Evolutionary conservation across 2,888 invertebrate species (phyloP).

Genomic region (Drosophila anomalata): DNA sequence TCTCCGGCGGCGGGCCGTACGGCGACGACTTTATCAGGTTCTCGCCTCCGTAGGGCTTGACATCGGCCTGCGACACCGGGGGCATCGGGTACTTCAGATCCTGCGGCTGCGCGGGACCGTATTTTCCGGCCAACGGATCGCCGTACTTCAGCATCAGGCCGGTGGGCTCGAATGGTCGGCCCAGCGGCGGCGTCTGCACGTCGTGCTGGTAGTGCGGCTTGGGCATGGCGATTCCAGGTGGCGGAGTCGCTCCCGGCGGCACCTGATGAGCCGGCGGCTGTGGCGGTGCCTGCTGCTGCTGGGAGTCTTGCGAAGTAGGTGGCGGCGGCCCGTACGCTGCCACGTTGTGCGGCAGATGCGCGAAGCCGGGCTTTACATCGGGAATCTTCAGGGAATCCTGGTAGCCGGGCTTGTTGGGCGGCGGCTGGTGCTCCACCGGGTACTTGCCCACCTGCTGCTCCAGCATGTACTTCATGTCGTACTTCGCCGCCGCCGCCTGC

Average conservation of each 20-base stretch:
- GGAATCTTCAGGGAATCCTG: constrained; percentile 82
- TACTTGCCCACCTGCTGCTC: constrained; percentile 80
- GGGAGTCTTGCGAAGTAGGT: constrained; percentile 31
- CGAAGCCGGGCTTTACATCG: constrained; percentile 81
- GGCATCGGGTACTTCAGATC: constrained; percentile 83
- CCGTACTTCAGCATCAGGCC: constrained; percentile 84
- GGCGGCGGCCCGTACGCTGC: constrained; percentile 49
- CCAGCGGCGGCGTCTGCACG: constrained; percentile 81
- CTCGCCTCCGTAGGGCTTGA: constrained; percentile 82
- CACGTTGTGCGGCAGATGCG: constrained; percentile 68
- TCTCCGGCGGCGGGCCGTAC: constrained; percentile 81
- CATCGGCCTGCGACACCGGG: constrained; percentile 64
- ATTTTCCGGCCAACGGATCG: constrained; percentile 83
- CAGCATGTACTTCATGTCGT: constrained; percentile 83
- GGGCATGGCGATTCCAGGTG: constrained; percentile 81
- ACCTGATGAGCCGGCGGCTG: constrained; percentile 66
- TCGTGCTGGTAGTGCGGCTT: constrained; percentile 83
- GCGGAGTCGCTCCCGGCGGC: constrained; percentile 78
- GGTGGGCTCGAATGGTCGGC: constrained; percentile 82
- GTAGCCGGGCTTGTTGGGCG: constrained; percentile 67
- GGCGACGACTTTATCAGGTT: constrained; percentile 83
- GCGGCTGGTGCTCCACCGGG: constrained; percentile 68
- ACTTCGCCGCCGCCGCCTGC: constrained; percentile 82
- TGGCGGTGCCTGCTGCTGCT: constrained; percentile 38
- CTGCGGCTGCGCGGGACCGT: constrained; percentile 81